Percentiles rank a stretch among this genome's conserved stretches.
phyloP scores from a whole-genome alignment of 2,797 vertebrate genomes.

The Percopsis omiscomaycus region DNA sequence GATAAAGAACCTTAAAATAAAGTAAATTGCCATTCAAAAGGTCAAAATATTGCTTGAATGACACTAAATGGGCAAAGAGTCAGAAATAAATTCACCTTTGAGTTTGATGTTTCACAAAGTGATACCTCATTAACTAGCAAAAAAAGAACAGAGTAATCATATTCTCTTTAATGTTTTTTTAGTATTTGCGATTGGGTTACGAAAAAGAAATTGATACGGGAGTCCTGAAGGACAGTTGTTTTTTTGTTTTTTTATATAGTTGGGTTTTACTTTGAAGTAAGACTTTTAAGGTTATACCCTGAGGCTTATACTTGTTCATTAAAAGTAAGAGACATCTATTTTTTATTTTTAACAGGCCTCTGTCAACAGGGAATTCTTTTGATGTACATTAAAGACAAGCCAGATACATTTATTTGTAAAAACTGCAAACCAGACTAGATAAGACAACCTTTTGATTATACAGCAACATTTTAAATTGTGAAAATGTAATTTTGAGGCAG shows the following conservation, averaged over 20 bases:
- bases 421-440: too few species aligned
- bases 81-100: constrained; percentile 33
- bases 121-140: constrained; percentile 43
- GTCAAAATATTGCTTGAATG: constrained; percentile 32
- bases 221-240: constrained; percentile 35
- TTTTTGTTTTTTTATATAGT: constrained; percentile 39
- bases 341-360: constrained; percentile 59
- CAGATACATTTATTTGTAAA: constrained; percentile 29
- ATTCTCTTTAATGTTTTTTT: constrained; percentile 23
- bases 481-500: too few species aligned
- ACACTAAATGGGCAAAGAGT: constrained; percentile 21
- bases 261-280: constrained; percentile 58
- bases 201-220: constrained; percentile 38
- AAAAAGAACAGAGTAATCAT: neutral
- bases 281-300: constrained; percentile 53
- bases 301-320: constrained; percentile 59
- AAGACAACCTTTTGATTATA: too few species aligned
- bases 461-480: too few species aligned
- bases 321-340: constrained; percentile 66
- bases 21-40: constrained; percentile 27
- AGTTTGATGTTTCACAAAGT: constrained; percentile 25
- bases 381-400: constrained; percentile 45
- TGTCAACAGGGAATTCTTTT: constrained; percentile 58
- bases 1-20: neutral
- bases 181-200: constrained; percentile 37